A percentile compares a stretch with the other conserved stretches of the same genome.
These are phyloP conservation scores for Epistrophella euchroma DNA, from an alignment of 2,888 invertebrate species.

Conservation along the genomic window DNA sequence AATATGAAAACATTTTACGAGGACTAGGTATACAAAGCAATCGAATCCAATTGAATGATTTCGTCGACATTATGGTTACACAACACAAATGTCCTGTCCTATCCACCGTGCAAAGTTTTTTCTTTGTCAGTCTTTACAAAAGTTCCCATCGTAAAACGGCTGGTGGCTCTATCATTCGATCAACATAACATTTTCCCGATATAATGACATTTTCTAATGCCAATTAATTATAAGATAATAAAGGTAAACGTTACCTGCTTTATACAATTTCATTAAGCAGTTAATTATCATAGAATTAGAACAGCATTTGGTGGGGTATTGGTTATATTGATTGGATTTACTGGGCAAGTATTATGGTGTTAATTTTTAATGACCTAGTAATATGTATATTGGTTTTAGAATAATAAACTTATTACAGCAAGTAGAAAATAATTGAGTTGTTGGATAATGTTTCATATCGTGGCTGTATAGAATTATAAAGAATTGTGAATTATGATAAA, in stretches of 20 bases:
- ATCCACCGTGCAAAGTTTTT: neutral
- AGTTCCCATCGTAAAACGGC: conserved; percentile 12
- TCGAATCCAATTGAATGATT: conserved; percentile 53
- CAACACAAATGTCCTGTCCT: neutral
- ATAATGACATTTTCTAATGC: conserved; percentile 68
- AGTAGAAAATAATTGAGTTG: neutral
- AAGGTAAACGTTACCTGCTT: conserved; percentile 4
- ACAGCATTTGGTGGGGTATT: neutral
- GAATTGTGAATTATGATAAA: too few relatives aligned
- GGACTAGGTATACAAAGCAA: neutral
- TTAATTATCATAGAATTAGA: conserved; percentile 27
- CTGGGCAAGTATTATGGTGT: conserved; percentile 29
- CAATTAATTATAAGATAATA: conserved; percentile 72
- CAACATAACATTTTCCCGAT: conserved; percentile 46
- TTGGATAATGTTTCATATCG: neutral
- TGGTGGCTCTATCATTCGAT: conserved; percentile 30
- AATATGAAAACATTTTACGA: neutral
- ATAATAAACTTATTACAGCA: conserved; percentile 24
- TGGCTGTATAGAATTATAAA: neutral
- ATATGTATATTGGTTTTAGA: neutral
- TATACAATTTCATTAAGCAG: conserved; percentile 33
- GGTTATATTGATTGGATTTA: conserved; percentile 44
- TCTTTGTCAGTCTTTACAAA: neutral
- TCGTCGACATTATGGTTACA: neutral
- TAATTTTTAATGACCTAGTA: conserved; percentile 63